A percentile compares a stretch with the other conserved stretches of the same genome.
Conservation (phyloP, 1,140 invertebrate species). For the Drosophila malerkotliana region DNA sequence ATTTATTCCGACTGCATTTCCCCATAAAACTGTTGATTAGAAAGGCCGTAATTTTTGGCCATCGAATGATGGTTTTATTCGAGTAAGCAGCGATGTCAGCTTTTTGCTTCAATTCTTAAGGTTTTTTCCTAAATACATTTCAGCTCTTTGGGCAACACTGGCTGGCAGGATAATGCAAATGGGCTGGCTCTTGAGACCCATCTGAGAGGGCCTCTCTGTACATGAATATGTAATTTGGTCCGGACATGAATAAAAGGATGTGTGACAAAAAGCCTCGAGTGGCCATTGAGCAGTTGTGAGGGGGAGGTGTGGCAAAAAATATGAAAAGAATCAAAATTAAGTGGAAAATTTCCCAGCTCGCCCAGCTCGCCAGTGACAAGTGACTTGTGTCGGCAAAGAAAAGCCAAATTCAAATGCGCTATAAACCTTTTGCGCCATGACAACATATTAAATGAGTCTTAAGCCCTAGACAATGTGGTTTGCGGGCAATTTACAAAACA, state of each 20-base stretch:
- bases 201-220: conserved; percentile 39
- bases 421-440: conserved; percentile 59
- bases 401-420: conserved; percentile 48
- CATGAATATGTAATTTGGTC: conserved; percentile 53
- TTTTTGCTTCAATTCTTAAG: conserved; percentile 9
- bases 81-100: conserved; percentile 27
- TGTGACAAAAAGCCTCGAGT: conserved; percentile 35
- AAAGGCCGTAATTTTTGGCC: not conserved
- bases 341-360: conserved; percentile 43
- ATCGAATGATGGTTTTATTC: not conserved
- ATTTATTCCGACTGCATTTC: conserved; percentile 17
- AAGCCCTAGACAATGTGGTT: conserved; percentile 54
- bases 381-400: conserved; percentile 27
- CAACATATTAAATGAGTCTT: conserved; percentile 56
- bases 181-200: conserved; percentile 51
- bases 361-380: conserved; percentile 20
- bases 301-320: not conserved
- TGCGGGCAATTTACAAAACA: conserved; percentile 14
- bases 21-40: conserved; percentile 6
- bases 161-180: conserved; percentile 54
- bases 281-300: conserved; percentile 28
- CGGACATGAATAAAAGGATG: conserved; percentile 42
- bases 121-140: not conserved
- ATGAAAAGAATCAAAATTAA: conserved; percentile 47
- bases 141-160: not conserved